A percentile compares a stretch with the other conserved stretches of the same genome.
Conservation (phyloP, 2,888 invertebrate genomes). For the Koerneria pararmatus region DNA sequence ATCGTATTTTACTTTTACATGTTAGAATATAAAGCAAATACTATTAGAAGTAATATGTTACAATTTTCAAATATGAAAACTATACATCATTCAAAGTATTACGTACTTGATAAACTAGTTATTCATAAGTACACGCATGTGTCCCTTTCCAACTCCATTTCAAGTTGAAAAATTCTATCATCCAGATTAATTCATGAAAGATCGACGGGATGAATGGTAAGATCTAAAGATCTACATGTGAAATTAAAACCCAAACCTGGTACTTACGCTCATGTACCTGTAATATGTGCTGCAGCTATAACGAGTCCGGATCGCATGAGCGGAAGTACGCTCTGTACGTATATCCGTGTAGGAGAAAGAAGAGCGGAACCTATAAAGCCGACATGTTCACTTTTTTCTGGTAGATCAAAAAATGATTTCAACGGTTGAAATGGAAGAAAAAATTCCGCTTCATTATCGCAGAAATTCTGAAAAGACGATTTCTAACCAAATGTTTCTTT, state of each 20-base stretch:
- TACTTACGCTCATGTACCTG: no score
- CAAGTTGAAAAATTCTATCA: no score
- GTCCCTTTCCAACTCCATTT: no score
- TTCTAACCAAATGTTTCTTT: constrained; percentile 61
- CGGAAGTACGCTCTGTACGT: constrained; percentile 74
- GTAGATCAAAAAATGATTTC: not conserved
- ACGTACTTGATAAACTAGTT: no score
- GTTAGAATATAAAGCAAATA: not conserved
- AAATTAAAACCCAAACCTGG: constrained; percentile 64
- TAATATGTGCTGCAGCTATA: constrained; percentile 83
- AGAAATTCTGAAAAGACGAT: not conserved
- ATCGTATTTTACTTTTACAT: no score
- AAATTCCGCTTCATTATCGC: no score
- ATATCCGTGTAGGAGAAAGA: constrained; percentile 80
- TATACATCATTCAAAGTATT: no score
- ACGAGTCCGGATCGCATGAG: constrained; percentile 72
- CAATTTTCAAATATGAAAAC: not conserved
- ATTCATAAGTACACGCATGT: no score
- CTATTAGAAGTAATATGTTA: not conserved
- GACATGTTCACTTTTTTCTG: not conserved
- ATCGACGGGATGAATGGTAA: no score
- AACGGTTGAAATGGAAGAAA: no score
- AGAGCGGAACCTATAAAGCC: constrained; percentile 72
- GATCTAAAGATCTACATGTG: no score
- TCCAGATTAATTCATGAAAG: no score